Conservation (phyloP, 2,797 vertebrate species). For the Thalassophryne amazonica region DNA sequence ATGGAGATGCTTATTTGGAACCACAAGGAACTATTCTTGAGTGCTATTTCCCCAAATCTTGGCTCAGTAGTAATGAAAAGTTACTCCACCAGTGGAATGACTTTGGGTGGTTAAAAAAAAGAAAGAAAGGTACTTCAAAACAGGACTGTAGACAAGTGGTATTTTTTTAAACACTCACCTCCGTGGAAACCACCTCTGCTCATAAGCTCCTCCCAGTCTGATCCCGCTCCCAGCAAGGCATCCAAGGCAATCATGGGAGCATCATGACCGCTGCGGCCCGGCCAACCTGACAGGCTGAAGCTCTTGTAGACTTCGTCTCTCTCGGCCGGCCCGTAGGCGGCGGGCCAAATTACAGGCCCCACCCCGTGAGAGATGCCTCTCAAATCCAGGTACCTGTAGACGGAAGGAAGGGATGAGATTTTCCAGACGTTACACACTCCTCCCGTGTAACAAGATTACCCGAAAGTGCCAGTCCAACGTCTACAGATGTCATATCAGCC, state of each 20-base stretch:
- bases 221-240: conserved; percentile 66
- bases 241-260: conserved; percentile 80
- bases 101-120: too few relatives aligned
- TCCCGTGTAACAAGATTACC: not conserved
- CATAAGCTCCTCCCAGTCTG: conserved; percentile 77
- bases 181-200: conserved; percentile 72
- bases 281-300: conserved; percentile 78
- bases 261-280: conserved; percentile 75
- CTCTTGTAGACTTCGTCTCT: conserved; percentile 70
- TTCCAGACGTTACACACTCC: not conserved
- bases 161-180: conserved; percentile 50
- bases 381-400: conserved; percentile 69
- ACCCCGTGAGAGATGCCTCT: conserved; percentile 68
- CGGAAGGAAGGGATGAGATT: not conserved
- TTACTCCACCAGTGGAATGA: too few relatives aligned
- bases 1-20: too few relatives aligned
- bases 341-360: conserved; percentile 65
- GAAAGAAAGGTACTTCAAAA: not conserved
- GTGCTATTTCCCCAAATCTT: too few relatives aligned
- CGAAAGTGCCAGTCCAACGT: not conserved
- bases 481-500: not conserved
- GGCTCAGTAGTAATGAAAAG: too few relatives aligned
- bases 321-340: conserved; percentile 64
- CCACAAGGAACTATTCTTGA: too few relatives aligned
- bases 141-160: not conserved